Evolutionary conservation across 2,797 vertebrate species (phyloP).

Genomic region (Sebastes taczanowskii): DNA sequence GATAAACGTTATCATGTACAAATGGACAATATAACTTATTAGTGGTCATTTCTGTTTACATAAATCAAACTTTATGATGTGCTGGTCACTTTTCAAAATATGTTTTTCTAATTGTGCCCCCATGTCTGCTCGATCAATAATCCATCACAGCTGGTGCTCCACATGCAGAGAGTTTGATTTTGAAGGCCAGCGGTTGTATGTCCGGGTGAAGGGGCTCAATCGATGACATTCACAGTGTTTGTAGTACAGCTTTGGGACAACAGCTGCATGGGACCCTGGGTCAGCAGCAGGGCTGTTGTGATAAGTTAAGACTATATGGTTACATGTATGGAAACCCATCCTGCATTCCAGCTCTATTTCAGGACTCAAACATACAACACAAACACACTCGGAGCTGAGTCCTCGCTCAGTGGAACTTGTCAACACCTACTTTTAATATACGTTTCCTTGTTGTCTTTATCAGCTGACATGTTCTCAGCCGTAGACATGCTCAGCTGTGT

Average conservation of each 20-base stretch:
- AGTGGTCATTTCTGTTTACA: no score
- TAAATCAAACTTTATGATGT: no score
- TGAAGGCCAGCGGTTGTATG: not conserved
- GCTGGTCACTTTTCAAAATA: not conserved
- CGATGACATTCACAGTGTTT: slow-evolving; percentile 51
- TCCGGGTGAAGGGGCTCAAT: slow-evolving; percentile 32
- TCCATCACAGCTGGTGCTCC: slow-evolving; percentile 6
- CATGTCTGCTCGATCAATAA: slow-evolving; percentile 6
- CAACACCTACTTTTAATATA: slow-evolving; percentile 39
- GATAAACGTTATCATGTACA: no score
- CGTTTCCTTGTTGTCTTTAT: slow-evolving; percentile 35
- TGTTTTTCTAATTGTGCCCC: not conserved
- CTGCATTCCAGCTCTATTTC: slow-evolving; percentile 64
- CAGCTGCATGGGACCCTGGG: slow-evolving; percentile 57
- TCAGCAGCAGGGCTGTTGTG: slow-evolving; percentile 45
- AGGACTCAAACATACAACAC: slow-evolving; percentile 45
- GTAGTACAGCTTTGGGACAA: slow-evolving; percentile 38
- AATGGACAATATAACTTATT: no score
- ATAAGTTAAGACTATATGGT: slow-evolving; percentile 60
- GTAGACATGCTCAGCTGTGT: slow-evolving; percentile 4
- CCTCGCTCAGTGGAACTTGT: slow-evolving; percentile 29
- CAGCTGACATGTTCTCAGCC: slow-evolving; percentile 11
- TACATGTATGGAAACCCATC: slow-evolving; percentile 60
- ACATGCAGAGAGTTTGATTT: slow-evolving; percentile 34
- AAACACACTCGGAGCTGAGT: slow-evolving; percentile 33